A percentile compares a stretch with the other conserved stretches of the same genome.
Conservation (phyloP, 1,140 invertebrate genomes). For the Zaprionus kolodkinae region DNA sequence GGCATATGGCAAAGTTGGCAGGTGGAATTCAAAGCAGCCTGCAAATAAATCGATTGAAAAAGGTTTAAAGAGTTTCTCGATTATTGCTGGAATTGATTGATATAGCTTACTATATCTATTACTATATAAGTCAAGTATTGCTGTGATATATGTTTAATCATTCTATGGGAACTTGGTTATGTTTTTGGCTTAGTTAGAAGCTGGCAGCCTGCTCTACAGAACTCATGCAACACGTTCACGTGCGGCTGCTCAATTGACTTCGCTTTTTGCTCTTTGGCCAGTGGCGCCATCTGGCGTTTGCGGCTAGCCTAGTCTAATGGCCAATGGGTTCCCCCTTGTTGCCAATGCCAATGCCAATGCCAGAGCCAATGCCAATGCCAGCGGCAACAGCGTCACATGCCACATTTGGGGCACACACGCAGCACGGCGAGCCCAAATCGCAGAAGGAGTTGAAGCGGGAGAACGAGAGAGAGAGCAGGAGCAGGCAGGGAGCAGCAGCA, state of each 20-base stretch:
- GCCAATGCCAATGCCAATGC: neutral
- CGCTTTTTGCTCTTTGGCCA: slow-evolving; percentile 5
- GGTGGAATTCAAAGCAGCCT: too few species aligned
- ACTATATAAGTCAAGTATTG: too few species aligned
- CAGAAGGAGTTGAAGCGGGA: neutral
- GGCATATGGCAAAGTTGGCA: neutral
- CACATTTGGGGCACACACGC: slow-evolving; percentile 35
- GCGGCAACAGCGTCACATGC: slow-evolving; percentile 36
- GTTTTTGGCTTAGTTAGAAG: neutral
- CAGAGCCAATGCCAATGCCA: neutral
- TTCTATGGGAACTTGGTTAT: neutral
- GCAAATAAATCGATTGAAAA: too few species aligned
- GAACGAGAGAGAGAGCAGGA: neutral
- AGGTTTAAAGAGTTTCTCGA: too few species aligned
- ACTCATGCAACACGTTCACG: slow-evolving; percentile 47
- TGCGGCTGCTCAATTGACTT: slow-evolving; percentile 58
- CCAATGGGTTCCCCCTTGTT: slow-evolving; percentile 1
- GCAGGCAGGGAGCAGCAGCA: neutral
- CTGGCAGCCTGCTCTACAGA: too few species aligned
- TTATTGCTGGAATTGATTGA: too few species aligned
- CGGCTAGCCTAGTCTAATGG: slow-evolving; percentile 40
- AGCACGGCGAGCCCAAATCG: slow-evolving; percentile 14
- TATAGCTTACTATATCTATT: too few species aligned
- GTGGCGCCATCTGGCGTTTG: slow-evolving; percentile 56
- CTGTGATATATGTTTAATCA: too few species aligned